phyloP scores from a whole-genome alignment of 2,888 invertebrate species.

The Tiphia femorata region DNA sequence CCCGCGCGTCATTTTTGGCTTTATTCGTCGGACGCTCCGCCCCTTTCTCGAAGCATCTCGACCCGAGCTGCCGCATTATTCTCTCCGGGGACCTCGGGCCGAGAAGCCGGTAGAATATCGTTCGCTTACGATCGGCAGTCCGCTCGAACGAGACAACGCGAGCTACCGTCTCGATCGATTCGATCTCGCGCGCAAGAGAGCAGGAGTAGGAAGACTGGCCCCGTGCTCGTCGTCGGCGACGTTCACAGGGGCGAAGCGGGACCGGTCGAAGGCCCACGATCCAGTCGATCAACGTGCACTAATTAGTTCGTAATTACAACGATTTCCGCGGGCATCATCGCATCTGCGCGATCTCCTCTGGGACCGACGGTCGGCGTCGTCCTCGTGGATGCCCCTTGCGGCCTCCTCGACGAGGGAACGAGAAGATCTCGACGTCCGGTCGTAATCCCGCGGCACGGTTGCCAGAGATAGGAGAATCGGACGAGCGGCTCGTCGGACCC shows the following conservation, averaged over 20 bases:
- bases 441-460: too few species aligned
- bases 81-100: background rate
- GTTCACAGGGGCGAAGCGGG: too few species aligned
- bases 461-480: too few species aligned
- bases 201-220: too few species aligned
- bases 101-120: background rate
- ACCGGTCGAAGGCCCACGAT: background rate
- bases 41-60: background rate
- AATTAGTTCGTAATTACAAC: constrained; percentile 57
- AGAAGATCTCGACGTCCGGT: too few species aligned
- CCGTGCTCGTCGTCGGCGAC: background rate
- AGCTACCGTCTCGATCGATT: background rate
- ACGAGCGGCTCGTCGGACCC: too few species aligned
- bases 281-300: constrained; percentile 24
- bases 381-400: too few species aligned
- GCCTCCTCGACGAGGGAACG: too few species aligned
- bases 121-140: background rate
- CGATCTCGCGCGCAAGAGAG: background rate
- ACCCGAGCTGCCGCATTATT: background rate
- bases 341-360: constrained; percentile 55
- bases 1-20: too few species aligned
- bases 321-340: constrained; percentile 60
- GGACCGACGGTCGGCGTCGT: background rate
- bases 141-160: background rate
- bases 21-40: background rate